Base-by-base conservation (phyloP, 2,797 vertebrate species). In the Pseudomugil tenellus region DNA sequence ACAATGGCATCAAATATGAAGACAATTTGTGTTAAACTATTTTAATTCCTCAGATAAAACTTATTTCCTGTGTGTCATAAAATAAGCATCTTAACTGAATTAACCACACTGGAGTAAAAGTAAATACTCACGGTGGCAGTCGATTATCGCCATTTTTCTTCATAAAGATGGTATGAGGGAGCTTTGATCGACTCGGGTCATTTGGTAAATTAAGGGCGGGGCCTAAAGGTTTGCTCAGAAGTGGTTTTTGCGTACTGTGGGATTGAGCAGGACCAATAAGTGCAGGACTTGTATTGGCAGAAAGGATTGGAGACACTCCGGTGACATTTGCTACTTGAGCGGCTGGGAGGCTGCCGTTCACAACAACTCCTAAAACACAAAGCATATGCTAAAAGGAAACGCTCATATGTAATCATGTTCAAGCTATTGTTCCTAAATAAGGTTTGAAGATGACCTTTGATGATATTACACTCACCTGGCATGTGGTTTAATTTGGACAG, bases 401-500 rank as follows among this genome's bases (percentile, higher is more conserved):
- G 3, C 3, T 29, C 6, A 29, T 6, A 6, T 6, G 2, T 9
- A 19, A n/a, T 17, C 13, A 26, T 5, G 17, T 43, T 21, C 0
- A 54, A 31, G 5, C 6, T 6, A 39, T 32, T 34, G 19, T 53
- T 29, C 25, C 29, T 1, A 52, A 21, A 12, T n/a, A 56, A 35
- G 10, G 3, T 23, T 7, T 19, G 12, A 21, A 16, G 2, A 2
- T 2, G 31, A 48, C 12, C 12, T 19, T n/a, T 43, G 8, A 19
- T 4, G 12, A 21, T 58, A 12, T 19, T n/a, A 41, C 12, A 48
- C 86, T 87, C 77, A 92, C 90, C 84, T 74, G 74, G 59, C 17
- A 7, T 86, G 64, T 61, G 53, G 53, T 88, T 73, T 63, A 93
- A 79, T 21, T 66, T 80, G 48, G 87, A 88, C 58, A 94, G 80